Evolutionary conservation across 2,888 invertebrate genomes (phyloP).

Genomic region (Cosmopolites sordidus): DNA sequence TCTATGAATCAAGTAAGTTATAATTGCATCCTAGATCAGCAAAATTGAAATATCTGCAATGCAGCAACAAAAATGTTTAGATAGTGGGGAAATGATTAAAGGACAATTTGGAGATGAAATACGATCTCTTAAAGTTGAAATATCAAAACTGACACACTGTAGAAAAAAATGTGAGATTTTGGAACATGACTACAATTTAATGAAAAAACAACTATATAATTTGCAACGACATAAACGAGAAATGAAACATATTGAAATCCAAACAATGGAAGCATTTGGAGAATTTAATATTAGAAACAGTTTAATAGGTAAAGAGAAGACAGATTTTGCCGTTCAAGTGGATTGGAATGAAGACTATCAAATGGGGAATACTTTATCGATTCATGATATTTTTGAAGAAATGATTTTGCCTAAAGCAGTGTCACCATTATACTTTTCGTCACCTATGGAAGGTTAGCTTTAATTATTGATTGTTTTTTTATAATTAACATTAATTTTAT

Average conservation of each 20-base stretch:
- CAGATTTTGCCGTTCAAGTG: too few relatives aligned
- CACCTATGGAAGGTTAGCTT: too few relatives aligned
- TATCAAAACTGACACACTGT: constrained; percentile 8
- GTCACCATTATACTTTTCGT: constrained; percentile 24
- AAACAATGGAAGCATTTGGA: too few relatives aligned
- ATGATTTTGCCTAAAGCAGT: constrained; percentile 26
- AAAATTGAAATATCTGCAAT: neutral
- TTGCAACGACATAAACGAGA: too few relatives aligned
- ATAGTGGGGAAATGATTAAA: neutral
- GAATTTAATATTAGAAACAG: too few relatives aligned
- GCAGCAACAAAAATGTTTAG: neutral
- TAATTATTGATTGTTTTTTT: too few relatives aligned
- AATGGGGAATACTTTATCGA: too few relatives aligned
- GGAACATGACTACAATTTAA: neutral
- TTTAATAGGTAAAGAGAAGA: too few relatives aligned
- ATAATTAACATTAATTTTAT: too few relatives aligned
- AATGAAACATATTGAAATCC: too few relatives aligned
- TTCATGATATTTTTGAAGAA: constrained; percentile 25
- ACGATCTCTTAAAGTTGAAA: constrained; percentile 4
- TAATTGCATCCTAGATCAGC: neutral
- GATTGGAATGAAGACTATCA: too few relatives aligned
- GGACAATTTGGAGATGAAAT: constrained; percentile 14
- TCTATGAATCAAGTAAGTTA: neutral
- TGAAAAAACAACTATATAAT: too few relatives aligned
- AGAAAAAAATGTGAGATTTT: neutral